Evolutionary conservation across 2,888 invertebrate genomes (phyloP).

Genomic region (Leptinotarsa tumamoca): DNA sequence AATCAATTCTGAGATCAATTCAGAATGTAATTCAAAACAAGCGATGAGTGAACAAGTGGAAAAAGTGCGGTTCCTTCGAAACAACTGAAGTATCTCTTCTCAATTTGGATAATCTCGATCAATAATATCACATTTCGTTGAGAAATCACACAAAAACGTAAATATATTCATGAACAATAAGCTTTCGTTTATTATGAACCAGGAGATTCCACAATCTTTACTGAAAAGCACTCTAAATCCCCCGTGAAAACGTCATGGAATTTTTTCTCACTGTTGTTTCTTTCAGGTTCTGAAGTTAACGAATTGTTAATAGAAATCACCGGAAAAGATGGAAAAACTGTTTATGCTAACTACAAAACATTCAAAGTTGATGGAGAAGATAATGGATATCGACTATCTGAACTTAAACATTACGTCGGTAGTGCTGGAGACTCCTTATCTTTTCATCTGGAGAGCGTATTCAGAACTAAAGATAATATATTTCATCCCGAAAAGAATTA

Average conservation of each 20-base stretch:
- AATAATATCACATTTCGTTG: no score
- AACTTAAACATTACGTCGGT: conserved; percentile 20
- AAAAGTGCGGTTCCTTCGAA: no score
- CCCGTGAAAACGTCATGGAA: background rate
- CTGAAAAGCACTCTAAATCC: no score
- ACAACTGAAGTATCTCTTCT: no score
- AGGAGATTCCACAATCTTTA: no score
- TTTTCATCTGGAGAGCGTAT: background rate
- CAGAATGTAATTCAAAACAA: no score
- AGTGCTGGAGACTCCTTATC: conserved; percentile 26
- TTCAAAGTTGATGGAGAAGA: conserved; percentile 22
- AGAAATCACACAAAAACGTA: no score
- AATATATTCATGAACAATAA: no score
- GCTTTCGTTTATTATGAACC: no score
- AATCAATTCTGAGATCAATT: no score
- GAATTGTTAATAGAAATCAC: background rate
- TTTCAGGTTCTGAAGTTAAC: background rate
- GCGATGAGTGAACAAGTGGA: no score
- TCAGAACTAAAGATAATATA: conserved; percentile 23
- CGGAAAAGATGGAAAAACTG: background rate
- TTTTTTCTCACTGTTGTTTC: background rate
- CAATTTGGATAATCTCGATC: no score
- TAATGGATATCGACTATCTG: conserved; percentile 23
- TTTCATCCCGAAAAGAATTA: background rate
- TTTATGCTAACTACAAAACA: background rate